phyloP scores from a whole-genome alignment of 2,113 vertebrate species.

The Callaeas wilsoni region DNA sequence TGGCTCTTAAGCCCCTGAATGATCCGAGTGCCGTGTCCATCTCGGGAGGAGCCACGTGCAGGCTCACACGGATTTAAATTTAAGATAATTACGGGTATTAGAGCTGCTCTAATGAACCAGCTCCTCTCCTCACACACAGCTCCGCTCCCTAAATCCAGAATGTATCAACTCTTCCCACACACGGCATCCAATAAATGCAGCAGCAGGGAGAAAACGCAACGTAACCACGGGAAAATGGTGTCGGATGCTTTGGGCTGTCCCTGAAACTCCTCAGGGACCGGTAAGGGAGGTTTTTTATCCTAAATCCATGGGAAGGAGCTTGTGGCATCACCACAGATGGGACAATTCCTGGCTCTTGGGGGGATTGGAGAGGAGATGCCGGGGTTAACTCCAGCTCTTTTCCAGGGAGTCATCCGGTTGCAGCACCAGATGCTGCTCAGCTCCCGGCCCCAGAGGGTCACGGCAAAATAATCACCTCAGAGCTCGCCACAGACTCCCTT shows the following conservation, averaged over 20 bases:
- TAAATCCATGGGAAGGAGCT: neutral
- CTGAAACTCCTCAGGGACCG: accelerated
- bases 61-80: neutral
- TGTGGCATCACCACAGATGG: neutral
- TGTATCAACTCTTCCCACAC: neutral
- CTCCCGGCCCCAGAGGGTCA: neutral
- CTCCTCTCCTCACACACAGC: neutral
- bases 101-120: neutral
- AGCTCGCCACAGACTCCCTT: accelerated
- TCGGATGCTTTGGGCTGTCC: neutral
- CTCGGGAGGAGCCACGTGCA: neutral
- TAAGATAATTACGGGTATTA: neutral
- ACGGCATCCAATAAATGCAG: neutral
- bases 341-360: neutral
- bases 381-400: neutral
- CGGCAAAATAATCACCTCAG: accelerated
- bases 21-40: neutral
- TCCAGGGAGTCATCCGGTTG: neutral
- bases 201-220: neutral
- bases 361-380: neutral
- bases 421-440: neutral
- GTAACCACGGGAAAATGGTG: neutral
- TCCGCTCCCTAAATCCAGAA: neutral
- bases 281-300: neutral
- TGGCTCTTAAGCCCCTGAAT: neutral